A percentile compares a stretch with the other conserved stretches of the same genome.
These are phyloP conservation scores for Asobara japonica DNA, from an alignment of 1,140 invertebrate species.

Conservation along the genomic window DNA sequence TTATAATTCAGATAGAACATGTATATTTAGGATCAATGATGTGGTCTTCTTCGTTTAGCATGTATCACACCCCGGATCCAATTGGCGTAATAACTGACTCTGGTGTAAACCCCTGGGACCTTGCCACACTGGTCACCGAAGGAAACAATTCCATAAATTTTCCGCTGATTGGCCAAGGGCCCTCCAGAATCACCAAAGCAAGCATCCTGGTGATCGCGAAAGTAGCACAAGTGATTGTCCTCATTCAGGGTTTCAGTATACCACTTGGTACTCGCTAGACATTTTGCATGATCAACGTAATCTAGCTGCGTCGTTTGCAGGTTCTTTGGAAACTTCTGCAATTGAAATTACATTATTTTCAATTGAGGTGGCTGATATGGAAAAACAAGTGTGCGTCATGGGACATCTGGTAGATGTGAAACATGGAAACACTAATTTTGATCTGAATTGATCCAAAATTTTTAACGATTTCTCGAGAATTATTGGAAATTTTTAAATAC, in stretches of 20 bases:
- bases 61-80: too few relatives aligned
- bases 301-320: slow-evolving; percentile 26
- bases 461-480: too few relatives aligned
- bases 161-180: slow-evolving; percentile 36
- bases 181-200: slow-evolving; percentile 51
- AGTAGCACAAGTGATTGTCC: slow-evolving; percentile 46
- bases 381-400: too few relatives aligned
- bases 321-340: background rate
- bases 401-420: too few relatives aligned
- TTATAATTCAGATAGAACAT: too few relatives aligned
- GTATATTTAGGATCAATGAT: too few relatives aligned
- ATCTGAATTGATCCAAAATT: too few relatives aligned
- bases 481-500: too few relatives aligned
- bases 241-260: slow-evolving; percentile 33
- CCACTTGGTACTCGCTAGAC: background rate
- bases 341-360: background rate
- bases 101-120: slow-evolving; percentile 42
- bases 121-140: slow-evolving; percentile 38
- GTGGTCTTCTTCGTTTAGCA: too few relatives aligned
- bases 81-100: slow-evolving; percentile 14
- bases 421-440: too few relatives aligned
- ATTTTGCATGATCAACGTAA: slow-evolving; percentile 29
- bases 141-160: slow-evolving; percentile 48
- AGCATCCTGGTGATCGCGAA: slow-evolving; percentile 37
- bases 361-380: background rate